Evolutionary conservation across 2,113 vertebrate genomes (phyloP).

Genomic region (Labrus mixtus): DNA sequence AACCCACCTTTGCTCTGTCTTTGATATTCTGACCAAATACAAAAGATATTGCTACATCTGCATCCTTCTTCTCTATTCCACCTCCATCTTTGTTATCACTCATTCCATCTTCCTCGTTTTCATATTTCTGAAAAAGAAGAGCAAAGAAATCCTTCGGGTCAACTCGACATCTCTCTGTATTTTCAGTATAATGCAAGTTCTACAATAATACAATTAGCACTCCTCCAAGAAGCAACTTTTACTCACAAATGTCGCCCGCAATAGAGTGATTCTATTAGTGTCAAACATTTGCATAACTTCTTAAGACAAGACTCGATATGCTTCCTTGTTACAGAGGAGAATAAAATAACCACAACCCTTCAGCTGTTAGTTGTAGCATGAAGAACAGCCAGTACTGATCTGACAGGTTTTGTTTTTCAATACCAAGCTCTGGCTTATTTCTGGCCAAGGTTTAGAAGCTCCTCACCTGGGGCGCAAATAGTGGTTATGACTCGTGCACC

Average conservation of each 20-base stretch:
- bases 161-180: slow-evolving; percentile 1
- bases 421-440: not conserved
- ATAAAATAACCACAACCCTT: slow-evolving; percentile 7
- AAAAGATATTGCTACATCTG: slow-evolving; percentile 87
- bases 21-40: slow-evolving; percentile 97
- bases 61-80: slow-evolving; percentile 82
- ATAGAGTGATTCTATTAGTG: not conserved
- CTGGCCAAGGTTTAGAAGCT: not conserved
- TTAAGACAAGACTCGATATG: not conserved
- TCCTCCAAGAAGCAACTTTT: not conserved
- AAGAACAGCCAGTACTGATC: not conserved
- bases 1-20: slow-evolving; percentile 94
- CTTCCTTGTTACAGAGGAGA: not conserved
- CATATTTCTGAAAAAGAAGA: slow-evolving; percentile 79
- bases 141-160: not conserved
- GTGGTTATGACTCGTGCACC: too few species aligned
- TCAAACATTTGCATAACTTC: not conserved
- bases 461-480: too few species aligned
- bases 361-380: not conserved
- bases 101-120: slow-evolving; percentile 81
- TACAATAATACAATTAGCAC: not conserved
- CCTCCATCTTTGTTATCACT: slow-evolving; percentile 80
- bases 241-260: not conserved
- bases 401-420: not conserved
- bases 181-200: not conserved